Evolutionary conservation across 1,140 invertebrate genomes (phyloP), one percentile per base, ranked within the genome.

Genomic region (Mycetomoellerius zeteki): DNA sequence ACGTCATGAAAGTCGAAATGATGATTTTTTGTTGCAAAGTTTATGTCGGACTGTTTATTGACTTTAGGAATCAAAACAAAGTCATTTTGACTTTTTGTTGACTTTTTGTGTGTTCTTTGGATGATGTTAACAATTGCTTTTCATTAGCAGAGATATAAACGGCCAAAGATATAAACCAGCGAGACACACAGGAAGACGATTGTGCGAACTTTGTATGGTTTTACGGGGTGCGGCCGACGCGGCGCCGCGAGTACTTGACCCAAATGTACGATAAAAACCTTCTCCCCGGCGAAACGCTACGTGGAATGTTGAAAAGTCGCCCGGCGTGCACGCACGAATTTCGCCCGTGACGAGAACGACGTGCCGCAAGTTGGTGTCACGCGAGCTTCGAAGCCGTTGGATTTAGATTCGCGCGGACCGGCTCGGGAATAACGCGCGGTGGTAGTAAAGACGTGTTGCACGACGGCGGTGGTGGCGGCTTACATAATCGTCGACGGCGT

Each of bases 351-450:
- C 69, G 54, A 24, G 54, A 24, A 50, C 58, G 37, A 43, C 21
- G 33, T 58, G 33, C 14, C 67, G 10, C 27, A 47, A 73, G 19
- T 64, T 16, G 30, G 77, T 47, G 69, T 84, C 80, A 84, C 80
- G 80, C 69, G 69, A 84, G 19, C 30, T 47, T 37, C 77, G 33
- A 24, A 80, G 33, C 27, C 71, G 69, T 73, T 84, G 54, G 7
- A 84, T 84, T 84, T 75, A 75, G 56, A 75, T 73, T 60, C 54
- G 33, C 33, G 77, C 50, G 78, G 3, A 24, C 27, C n/a, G n/a
- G 37, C 78, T 73, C 54, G 30, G 54, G 43, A 75, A 73, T 73
- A 84, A 62, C 72, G 33, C 54, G 19, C 54, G 64, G 33, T 16
- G 47, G 47, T 67, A 56, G 56, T 24, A 33, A 84, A 73, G 69